These are phyloP conservation scores for Schizaphis graminum DNA, from an alignment of 2,888 invertebrate species.

Conservation along the genomic window DNA sequence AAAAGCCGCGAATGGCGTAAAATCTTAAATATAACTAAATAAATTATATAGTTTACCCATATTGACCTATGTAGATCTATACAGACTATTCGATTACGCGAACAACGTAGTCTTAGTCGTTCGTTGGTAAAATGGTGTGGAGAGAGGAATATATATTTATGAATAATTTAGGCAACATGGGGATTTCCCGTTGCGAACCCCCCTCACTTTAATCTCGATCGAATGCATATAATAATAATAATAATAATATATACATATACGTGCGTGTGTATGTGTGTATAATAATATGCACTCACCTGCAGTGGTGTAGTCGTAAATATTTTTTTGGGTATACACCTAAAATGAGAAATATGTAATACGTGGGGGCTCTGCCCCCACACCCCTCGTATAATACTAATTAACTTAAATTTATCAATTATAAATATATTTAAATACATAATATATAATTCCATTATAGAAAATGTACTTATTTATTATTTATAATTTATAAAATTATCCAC, in stretches of 20 bases:
- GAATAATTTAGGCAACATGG: not conserved
- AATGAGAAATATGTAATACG: no score
- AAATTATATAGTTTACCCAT: not conserved
- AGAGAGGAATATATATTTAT: not conserved
- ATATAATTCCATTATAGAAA: no score
- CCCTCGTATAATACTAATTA: no score
- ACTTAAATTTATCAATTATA: no score
- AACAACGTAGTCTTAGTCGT: not conserved
- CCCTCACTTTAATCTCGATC: not conserved
- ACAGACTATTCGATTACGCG: not conserved
- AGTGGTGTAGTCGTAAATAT: no score
- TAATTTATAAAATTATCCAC: no score
- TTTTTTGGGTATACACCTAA: no score
- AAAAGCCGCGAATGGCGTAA: not conserved
- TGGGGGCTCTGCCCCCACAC: no score
- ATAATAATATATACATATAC: not conserved
- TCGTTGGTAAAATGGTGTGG: not conserved
- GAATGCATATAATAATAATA: not conserved
- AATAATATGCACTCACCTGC: not conserved
- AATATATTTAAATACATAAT: no score
- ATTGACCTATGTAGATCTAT: not conserved
- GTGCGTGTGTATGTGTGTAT: not conserved
- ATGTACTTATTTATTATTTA: no score
- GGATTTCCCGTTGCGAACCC: conserved; percentile 60
- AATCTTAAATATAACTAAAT: not conserved